These are phyloP conservation scores for Venusia cambrica DNA, from an alignment of 2,888 invertebrate genomes.

Conservation along the genomic window DNA sequence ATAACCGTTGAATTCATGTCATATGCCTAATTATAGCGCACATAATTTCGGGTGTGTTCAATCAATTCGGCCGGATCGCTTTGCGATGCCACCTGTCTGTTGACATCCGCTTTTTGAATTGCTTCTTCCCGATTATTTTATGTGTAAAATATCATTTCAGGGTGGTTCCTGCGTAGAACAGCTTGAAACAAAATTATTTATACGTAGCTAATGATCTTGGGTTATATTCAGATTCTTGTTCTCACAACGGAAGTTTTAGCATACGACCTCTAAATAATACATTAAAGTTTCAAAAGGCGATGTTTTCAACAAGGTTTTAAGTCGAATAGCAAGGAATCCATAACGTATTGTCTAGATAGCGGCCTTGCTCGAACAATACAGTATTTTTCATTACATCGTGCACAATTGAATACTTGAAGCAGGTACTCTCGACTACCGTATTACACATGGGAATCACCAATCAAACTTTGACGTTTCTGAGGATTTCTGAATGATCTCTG, in stretches of 20 bases:
- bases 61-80: slow-evolving; percentile 54
- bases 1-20: slow-evolving; percentile 73
- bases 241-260: slow-evolving; percentile 2
- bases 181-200: no score
- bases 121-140: no score
- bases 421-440: slow-evolving; percentile 66
- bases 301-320: slow-evolving; percentile 6
- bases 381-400: slow-evolving; percentile 41
- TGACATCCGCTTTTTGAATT: slow-evolving; percentile 1
- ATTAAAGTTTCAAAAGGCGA: background rate
- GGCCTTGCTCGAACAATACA: slow-evolving; percentile 65
- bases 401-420: slow-evolving; percentile 32
- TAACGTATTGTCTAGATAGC: slow-evolving; percentile 48
- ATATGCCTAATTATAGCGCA: slow-evolving; percentile 75
- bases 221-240: no score
- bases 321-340: slow-evolving; percentile 38
- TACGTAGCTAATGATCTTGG: no score
- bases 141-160: no score
- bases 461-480: slow-evolving; percentile 74
- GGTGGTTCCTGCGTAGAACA: no score
- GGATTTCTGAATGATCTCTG: slow-evolving; percentile 36
- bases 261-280: slow-evolving; percentile 2
- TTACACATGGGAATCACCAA: slow-evolving; percentile 80
- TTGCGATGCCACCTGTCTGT: slow-evolving; percentile 13
- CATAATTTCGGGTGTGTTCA: slow-evolving; percentile 63